Evolutionary conservation across 2,888 invertebrate genomes (phyloP).

Genomic region (Fragum whitleyi): DNA sequence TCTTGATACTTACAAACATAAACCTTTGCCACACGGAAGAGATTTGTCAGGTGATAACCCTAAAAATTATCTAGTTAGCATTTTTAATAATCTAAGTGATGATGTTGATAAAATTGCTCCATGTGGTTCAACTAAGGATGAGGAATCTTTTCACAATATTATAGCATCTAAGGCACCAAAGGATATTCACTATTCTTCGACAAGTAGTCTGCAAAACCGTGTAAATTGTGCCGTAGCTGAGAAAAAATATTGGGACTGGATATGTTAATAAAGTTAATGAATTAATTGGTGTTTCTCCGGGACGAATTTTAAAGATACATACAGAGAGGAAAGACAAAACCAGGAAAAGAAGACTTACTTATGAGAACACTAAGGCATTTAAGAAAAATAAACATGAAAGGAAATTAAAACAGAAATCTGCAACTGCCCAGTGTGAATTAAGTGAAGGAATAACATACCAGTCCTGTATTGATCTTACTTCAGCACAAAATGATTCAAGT

Average conservation of each 20-base stretch:
- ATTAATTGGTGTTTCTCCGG: slow-evolving; percentile 2
- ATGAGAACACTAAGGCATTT: slow-evolving; percentile 1
- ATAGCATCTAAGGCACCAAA: slow-evolving; percentile 1
- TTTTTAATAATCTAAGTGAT: not conserved
- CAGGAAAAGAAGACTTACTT: not conserved
- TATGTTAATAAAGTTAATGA: slow-evolving; percentile 1
- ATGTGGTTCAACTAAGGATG: not conserved
- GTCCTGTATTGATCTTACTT: not conserved
- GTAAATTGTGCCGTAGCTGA: slow-evolving; percentile 5
- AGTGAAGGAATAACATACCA: not conserved
- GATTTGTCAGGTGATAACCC: slow-evolving; percentile 27
- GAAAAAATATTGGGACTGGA: not conserved
- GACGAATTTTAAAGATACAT: not conserved
- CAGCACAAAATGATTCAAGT: not conserved
- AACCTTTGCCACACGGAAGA: slow-evolving; percentile 24
- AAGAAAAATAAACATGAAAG: slow-evolving; percentile 10
- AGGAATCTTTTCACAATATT: not conserved
- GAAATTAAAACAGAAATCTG: not conserved
- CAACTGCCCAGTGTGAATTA: not conserved
- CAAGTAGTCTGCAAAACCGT: slow-evolving; percentile 3
- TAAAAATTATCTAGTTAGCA: slow-evolving; percentile 2
- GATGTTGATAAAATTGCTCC: slow-evolving; percentile 2
- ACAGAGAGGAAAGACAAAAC: not conserved
- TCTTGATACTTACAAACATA: slow-evolving; percentile 3
- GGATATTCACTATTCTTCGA: not conserved